Base-by-base conservation (phyloP, 2,797 vertebrate species). In the Siniperca undulata region DNA sequence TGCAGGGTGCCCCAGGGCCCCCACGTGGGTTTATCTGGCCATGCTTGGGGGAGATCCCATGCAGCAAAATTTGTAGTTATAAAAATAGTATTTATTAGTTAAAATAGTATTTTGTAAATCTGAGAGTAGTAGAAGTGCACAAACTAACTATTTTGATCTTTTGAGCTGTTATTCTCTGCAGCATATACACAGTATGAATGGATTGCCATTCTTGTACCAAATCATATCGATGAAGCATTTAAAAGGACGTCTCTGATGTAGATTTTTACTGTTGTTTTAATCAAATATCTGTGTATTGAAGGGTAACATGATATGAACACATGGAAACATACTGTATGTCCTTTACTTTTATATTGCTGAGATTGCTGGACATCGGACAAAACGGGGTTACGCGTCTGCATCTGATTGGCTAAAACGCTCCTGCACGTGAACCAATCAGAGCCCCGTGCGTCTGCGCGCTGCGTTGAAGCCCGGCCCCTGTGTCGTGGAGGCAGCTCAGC, bases 371-470 rank as follows among this genome's bases (percentile, higher is more conserved):
- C 5, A 16, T 5, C 17, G 14, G 62, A 12, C 30, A 44, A 12
- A 38, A 5, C 24, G 20, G 0, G 40, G 53, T 74, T 17, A 94
- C 94, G 93, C 91, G 93, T 89, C 86, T 81, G 55, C 72, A 14
- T 66, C 17, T 84, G 74, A 93, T 94, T 93, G 93, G 92, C 48
- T 77, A 0, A 53, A 38, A 27, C 6, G 1, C 0, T 16, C 19
- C 0, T 0, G 0, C 0, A 56, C 20, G 74, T 77, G 5, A 77
- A 5, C 93, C 90, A 93, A 93, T 94, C 84, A 81, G 20, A 74
- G 52, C 3, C 1, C 40, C 0, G 46, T 87, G 85, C 87, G 86
- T 88, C 70, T 46, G 6, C 6, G 7, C 30, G 53, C 19, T 3
- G 14, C 0, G 17, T 1, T 1, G 1, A 72, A 22, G 61, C 6